Conservation (phyloP, 2,888 invertebrate genomes). For the Xestia ashworthii region DNA sequence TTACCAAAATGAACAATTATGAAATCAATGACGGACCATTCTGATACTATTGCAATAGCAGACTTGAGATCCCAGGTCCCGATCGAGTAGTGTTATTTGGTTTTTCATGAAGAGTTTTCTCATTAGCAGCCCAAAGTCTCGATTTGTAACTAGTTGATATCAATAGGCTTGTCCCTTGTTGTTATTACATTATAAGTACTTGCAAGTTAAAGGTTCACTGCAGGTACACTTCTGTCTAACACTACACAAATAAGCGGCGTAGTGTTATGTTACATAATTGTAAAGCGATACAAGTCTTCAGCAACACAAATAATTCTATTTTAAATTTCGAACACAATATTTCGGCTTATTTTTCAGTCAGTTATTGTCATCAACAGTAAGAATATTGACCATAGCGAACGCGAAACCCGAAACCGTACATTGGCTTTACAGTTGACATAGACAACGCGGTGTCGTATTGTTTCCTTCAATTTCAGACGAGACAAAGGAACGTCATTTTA, state of each 20-base stretch:
- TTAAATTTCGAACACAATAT: slow-evolving; percentile 22
- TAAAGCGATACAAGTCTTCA: not conserved
- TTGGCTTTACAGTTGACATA: slow-evolving; percentile 30
- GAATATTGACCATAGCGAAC: slow-evolving; percentile 59
- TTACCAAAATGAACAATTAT: too few relatives aligned
- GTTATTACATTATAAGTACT: not conserved
- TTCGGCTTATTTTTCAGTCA: slow-evolving; percentile 41
- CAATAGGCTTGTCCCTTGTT: not conserved
- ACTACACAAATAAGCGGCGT: not conserved
- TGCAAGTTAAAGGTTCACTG: not conserved
- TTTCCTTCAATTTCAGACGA: slow-evolving; percentile 50
- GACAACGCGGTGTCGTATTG: slow-evolving; percentile 49
- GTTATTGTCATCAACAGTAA: slow-evolving; percentile 39
- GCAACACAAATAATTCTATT: not conserved
- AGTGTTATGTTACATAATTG: not conserved
- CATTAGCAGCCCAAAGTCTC: not conserved
- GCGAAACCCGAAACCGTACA: slow-evolving; percentile 34
- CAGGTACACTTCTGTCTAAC: not conserved
- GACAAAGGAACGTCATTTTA: slow-evolving; percentile 64
- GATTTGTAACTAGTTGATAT: not conserved
- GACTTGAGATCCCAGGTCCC: not conserved
- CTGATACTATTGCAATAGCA: too few relatives aligned
- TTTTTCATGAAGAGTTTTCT: not conserved
- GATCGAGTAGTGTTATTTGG: not conserved
- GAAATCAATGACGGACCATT: too few relatives aligned